These are phyloP conservation scores for Carassius auratus DNA, from an alignment of 2,113 vertebrate genomes.

Conservation along the genomic window DNA sequence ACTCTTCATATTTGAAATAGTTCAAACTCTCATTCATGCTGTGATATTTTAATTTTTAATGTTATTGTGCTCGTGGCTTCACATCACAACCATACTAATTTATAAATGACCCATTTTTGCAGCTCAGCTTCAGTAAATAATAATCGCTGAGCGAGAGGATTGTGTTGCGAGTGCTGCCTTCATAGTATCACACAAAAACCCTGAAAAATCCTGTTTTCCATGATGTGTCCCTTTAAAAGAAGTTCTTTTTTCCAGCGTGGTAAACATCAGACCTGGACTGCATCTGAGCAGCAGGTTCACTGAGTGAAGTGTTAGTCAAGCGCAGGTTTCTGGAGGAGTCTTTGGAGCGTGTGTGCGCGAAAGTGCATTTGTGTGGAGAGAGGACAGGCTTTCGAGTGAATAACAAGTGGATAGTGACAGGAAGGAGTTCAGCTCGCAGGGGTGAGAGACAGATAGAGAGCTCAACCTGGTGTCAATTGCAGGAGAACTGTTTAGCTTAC, in stretches of 20 bases:
- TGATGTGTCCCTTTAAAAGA: slow-evolving; percentile 1
- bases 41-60: neutral
- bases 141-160: neutral
- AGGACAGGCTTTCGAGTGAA: slow-evolving; percentile 27
- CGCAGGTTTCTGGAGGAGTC: slow-evolving; percentile 36
- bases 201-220: neutral
- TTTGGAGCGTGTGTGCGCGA: neutral
- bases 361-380: slow-evolving; percentile 17
- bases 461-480: neutral
- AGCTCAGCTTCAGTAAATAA: slow-evolving; percentile 2
- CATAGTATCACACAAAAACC: neutral
- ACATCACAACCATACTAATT: neutral
- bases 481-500: slow-evolving; percentile 67
- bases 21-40: neutral
- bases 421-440: slow-evolving; percentile 8
- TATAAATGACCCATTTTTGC: slow-evolving; percentile 1
- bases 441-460: slow-evolving; percentile 11
- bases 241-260: neutral
- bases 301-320: slow-evolving; percentile 17
- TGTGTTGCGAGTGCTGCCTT: neutral
- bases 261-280: slow-evolving; percentile 8
- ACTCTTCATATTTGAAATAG: neutral
- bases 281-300: slow-evolving; percentile 14
- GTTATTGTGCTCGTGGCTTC: slow-evolving; percentile 1
- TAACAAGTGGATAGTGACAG: slow-evolving; percentile 39